Base-by-base conservation (phyloP, 2,113 vertebrate species). In the Pipa parva region DNA sequence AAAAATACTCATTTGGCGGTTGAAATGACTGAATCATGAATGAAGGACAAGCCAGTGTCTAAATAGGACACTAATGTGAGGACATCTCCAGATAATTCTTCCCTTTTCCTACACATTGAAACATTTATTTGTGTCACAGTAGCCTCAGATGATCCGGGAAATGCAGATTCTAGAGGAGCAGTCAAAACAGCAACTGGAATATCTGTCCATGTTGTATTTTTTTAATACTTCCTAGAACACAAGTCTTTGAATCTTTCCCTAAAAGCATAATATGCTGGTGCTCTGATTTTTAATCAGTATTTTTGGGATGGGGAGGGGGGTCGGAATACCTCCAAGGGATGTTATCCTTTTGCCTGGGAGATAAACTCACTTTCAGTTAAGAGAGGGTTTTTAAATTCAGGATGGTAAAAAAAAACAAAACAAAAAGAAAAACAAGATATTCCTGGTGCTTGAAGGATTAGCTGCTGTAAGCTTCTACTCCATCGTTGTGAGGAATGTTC, bases 401-500 rank as follows among this genome's bases (percentile, higher is more conserved):
- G n/a, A n/a, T n/a, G n/a, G n/a, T n/a, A n/a, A n/a, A n/a, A n/a
- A n/a, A n/a, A n/a, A n/a, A n/a, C n/a, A n/a, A n/a, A n/a, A n/a
- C n/a, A n/a, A n/a, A 4, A 4, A 17, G 15, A 42, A 42, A n/a
- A 3, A 17, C 2, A 3, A 42, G 13, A n/a, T 18, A 42, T 42
- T 42, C 39, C 39, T n/a, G 15, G 2, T n/a, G 17, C n/a, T 4
- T 3, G 15, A 17, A 42, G 13, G 13, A 5, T 36, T 1, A 36
- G 33, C 13, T 13, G 37, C 1, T 39, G 17, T 39, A 10, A 17
- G 13, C 6, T 42, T 3, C n/a, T 42, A 42, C 17, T 42, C 13
- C 17, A n/a, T 15, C 39, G 6, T 3, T 42, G 2, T 2, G 39
- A 22, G 39, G 55, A 28, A 57, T 70, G 60, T 80, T 83, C 68